Percentiles rank a stretch among this genome's conserved stretches.
Conservation (phyloP, 2,888 invertebrate species). For the Sinotaia quadrata region DNA sequence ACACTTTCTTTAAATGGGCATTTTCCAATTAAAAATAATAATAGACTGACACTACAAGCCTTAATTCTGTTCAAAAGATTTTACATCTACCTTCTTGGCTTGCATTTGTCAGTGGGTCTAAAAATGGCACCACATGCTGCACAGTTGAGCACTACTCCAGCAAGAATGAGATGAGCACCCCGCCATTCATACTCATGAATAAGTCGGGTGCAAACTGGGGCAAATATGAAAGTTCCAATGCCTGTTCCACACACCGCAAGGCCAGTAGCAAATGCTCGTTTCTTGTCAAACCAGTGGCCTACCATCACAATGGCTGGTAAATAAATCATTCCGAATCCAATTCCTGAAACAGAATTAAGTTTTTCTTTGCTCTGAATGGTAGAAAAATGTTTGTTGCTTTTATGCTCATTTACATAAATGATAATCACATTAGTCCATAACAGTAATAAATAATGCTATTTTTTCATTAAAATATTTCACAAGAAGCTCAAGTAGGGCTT, state of each 20-base stretch:
- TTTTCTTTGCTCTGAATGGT: too few species aligned
- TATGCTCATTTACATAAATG: too few species aligned
- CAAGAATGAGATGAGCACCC: slow-evolving; percentile 82
- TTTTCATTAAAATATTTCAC: too few species aligned
- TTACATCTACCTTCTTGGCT: slow-evolving; percentile 30
- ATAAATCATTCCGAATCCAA: slow-evolving; percentile 94
- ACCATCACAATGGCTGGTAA: slow-evolving; percentile 95
- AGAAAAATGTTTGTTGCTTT: too few species aligned
- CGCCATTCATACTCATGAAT: slow-evolving; percentile 78
- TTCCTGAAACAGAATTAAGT: slow-evolving; percentile 66
- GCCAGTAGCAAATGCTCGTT: slow-evolving; percentile 94
- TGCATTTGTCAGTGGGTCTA: slow-evolving; percentile 80
- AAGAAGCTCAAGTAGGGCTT: too few species aligned
- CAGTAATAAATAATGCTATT: too few species aligned
- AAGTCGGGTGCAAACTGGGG: slow-evolving; percentile 77
- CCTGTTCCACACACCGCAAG: slow-evolving; percentile 96
- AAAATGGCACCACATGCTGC: slow-evolving; percentile 85
- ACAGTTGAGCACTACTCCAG: slow-evolving; percentile 85
- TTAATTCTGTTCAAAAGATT: too few species aligned
- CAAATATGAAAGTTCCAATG: slow-evolving; percentile 89
- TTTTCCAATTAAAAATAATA: too few species aligned
- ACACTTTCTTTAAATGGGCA: too few species aligned
- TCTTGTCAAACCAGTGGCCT: slow-evolving; percentile 96
- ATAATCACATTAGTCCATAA: too few species aligned
- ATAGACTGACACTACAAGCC: too few species aligned